Evolutionary conservation across 1,140 invertebrate species (phyloP).

Genomic region (Uloborus diversus): DNA sequence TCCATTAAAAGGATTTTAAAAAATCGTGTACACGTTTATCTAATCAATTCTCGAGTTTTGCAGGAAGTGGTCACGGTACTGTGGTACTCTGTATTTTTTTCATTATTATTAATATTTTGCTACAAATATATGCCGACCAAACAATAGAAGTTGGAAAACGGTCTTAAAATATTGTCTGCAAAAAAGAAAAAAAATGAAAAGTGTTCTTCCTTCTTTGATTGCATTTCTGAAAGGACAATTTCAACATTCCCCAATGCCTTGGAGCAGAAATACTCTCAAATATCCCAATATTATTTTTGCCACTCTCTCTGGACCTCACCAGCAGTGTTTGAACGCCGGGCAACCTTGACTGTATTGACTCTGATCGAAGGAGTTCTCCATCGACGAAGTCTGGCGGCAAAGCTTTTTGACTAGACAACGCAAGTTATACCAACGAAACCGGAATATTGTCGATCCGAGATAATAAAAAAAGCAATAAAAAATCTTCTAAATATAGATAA

Average conservation of each 20-base stretch:
- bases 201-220: conserved; percentile 33
- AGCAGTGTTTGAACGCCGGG: conserved; percentile 27
- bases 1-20: no score
- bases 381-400: conserved; percentile 27
- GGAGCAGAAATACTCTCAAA: conserved; percentile 51
- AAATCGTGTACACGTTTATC: no score
- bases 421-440: no score
- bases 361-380: conserved; percentile 11
- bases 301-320: conserved; percentile 26
- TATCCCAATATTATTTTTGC: conserved; percentile 55
- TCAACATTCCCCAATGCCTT: conserved; percentile 24
- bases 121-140: no score
- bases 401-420: conserved; percentile 36
- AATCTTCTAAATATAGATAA: conserved; percentile 50
- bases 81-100: no score
- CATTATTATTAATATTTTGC: no score
- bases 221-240: conserved; percentile 47
- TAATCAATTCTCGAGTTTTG: no score
- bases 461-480: no score
- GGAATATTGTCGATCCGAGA: no score
- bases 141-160: no score
- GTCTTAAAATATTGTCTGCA: no score
- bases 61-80: no score
- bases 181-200: conserved; percentile 17
- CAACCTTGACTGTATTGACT: conserved; percentile 39